Conservation (phyloP, 2,113 vertebrate species). For the Psephotus haematonotus region DNA sequence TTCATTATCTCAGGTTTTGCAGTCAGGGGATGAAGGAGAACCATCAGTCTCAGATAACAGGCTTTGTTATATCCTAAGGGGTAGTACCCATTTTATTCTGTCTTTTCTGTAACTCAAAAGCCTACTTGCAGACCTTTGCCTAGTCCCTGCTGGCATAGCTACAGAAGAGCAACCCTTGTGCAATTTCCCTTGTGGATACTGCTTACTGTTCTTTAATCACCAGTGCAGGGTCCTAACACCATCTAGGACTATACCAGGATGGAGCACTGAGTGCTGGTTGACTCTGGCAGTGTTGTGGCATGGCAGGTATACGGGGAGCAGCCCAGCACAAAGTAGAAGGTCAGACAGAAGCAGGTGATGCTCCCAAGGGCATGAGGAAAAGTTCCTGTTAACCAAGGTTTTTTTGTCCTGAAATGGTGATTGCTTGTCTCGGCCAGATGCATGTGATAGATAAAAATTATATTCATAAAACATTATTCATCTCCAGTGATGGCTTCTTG, state of each 20-base stretch:
- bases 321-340: background rate
- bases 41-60: background rate
- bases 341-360: rapidly evolving
- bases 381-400: rapidly evolving
- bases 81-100: background rate
- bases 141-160: background rate
- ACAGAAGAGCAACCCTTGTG: background rate
- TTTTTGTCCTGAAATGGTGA: background rate
- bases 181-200: background rate
- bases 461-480: background rate
- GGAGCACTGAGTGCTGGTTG: background rate
- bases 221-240: background rate
- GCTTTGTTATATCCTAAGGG: background rate
- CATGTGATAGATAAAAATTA: background rate
- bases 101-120: background rate
- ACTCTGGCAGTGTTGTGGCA: rapidly evolving
- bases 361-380: background rate
- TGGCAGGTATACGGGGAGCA: rapidly evolving
- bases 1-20: background rate
- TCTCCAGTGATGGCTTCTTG: background rate
- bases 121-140: background rate
- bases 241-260: background rate
- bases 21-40: background rate
- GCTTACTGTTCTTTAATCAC: background rate
- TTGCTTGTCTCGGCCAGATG: background rate